Evolutionary conservation across 92 coral and sea anemone species (phyloP).

Genomic region (Hydrozoanthus gracilis): DNA sequence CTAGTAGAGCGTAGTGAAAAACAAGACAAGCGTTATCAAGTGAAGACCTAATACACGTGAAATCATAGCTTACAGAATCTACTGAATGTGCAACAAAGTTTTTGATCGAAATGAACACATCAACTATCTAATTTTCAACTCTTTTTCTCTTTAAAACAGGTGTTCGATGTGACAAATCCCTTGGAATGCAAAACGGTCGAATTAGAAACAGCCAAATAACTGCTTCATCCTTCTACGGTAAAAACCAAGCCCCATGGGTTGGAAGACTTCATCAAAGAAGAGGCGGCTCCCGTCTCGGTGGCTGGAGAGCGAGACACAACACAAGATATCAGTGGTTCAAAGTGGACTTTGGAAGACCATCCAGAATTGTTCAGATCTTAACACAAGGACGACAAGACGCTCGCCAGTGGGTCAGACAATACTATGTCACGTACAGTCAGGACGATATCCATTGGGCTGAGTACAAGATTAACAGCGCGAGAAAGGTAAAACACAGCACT

Average conservation of each 20-base stretch:
- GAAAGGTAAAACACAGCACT: neutral
- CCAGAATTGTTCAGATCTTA: constrained; percentile 55
- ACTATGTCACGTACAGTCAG: constrained; percentile 62
- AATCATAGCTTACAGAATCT: too few relatives aligned
- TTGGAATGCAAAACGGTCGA: constrained; percentile 68
- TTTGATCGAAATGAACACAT: neutral
- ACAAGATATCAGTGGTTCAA: constrained; percentile 59
- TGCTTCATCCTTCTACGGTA: constrained; percentile 53
- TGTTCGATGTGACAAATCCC: constrained; percentile 54
- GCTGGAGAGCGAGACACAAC: constrained; percentile 56
- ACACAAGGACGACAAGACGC: constrained; percentile 71
- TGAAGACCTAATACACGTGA: too few relatives aligned
- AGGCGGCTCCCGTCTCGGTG: constrained; percentile 36
- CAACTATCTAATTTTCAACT: neutral
- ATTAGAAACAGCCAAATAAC: constrained; percentile 60
- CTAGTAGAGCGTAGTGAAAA: too few relatives aligned
- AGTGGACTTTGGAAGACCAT: constrained; percentile 56
- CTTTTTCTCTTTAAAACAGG: neutral
- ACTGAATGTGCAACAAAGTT: too few relatives aligned
- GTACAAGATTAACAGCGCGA: constrained; percentile 33
- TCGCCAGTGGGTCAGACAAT: constrained; percentile 51
- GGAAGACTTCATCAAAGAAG: constrained; percentile 41
- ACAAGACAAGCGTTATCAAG: too few relatives aligned
- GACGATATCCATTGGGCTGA: constrained; percentile 32
- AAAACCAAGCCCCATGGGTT: constrained; percentile 49